These are phyloP conservation scores for Acanthosoma haemorrhoidale DNA, from an alignment of 2,888 invertebrate genomes.

Conservation along the genomic window DNA sequence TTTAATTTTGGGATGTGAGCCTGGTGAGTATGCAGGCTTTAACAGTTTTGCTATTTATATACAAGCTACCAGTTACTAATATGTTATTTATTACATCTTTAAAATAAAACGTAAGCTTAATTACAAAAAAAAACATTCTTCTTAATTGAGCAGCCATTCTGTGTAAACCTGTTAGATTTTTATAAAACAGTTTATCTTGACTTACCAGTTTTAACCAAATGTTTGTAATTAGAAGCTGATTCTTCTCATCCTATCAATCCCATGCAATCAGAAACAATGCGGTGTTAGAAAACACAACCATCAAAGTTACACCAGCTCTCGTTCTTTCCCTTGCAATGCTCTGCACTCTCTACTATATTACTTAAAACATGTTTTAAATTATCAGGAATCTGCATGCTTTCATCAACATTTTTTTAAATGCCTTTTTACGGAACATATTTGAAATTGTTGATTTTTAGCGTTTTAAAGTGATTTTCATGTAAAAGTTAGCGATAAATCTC, in stretches of 20 bases:
- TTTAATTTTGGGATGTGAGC: constrained; percentile 36
- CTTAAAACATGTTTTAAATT: neutral
- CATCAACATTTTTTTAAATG: neutral
- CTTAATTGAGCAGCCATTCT: constrained; percentile 38
- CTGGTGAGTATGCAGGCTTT: constrained; percentile 35
- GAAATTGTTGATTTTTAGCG: too few species aligned
- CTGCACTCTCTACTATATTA: constrained; percentile 29
- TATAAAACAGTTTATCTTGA: constrained; percentile 45
- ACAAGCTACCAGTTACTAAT: constrained; percentile 38
- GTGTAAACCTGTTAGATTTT: constrained; percentile 39
- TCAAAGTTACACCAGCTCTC: constrained; percentile 38
- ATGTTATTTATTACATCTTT: constrained; percentile 34
- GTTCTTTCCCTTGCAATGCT: constrained; percentile 37
- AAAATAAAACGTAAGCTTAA: constrained; percentile 37
- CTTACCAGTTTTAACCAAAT: constrained; percentile 95
- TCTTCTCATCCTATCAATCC: constrained; percentile 81
- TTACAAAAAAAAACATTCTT: constrained; percentile 38
- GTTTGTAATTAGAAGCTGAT: constrained; percentile 93
- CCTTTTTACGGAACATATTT: too few species aligned
- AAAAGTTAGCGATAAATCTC: too few species aligned
- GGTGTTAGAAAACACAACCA: constrained; percentile 40
- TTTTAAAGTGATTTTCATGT: too few species aligned
- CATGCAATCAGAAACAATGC: constrained; percentile 42
- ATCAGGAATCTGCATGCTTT: neutral
- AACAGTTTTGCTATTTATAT: constrained; percentile 37